Conservation (phyloP, 1,140 invertebrate genomes). For the Diorhabda sublineata region DNA sequence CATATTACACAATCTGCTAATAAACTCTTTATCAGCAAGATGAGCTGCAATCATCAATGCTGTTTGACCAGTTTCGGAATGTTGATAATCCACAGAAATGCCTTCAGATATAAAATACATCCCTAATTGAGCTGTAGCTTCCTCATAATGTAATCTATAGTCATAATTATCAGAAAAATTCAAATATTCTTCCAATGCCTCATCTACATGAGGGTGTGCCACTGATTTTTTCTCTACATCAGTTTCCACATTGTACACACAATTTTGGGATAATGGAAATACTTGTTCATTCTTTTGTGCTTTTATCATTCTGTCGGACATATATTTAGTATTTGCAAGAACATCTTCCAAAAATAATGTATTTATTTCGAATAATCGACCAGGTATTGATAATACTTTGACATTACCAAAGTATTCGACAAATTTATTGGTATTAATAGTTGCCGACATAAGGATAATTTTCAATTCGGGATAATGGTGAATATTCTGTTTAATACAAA, state of each 20-base stretch:
- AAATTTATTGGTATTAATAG: slow-evolving; percentile 77
- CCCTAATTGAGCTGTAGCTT: slow-evolving; percentile 60
- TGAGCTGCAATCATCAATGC: slow-evolving; percentile 68
- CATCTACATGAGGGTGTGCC: slow-evolving; percentile 15
- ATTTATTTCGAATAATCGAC: slow-evolving; percentile 73
- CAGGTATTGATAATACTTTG: slow-evolving; percentile 75
- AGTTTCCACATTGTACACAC: neutral
- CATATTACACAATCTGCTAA: slow-evolving; percentile 62
- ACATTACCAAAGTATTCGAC: slow-evolving; percentile 70
- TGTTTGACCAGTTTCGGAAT: slow-evolving; percentile 63
- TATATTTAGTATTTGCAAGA: slow-evolving; percentile 66
- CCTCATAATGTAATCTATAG: slow-evolving; percentile 47
- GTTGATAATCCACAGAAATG: slow-evolving; percentile 62
- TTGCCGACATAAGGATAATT: slow-evolving; percentile 93
- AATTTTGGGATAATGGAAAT: neutral
- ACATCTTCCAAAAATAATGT: slow-evolving; percentile 81
- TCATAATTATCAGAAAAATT: slow-evolving; percentile 27
- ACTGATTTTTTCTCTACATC: neutral
- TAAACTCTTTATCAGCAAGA: slow-evolving; percentile 57
- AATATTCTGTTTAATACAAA: slow-evolving; percentile 75
- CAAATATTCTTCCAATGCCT: slow-evolving; percentile 24
- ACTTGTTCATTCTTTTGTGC: neutral
- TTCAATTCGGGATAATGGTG: slow-evolving; percentile 68
- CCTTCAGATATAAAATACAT: slow-evolving; percentile 64
- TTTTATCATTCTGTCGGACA: slow-evolving; percentile 23